Conservation (phyloP, 2,113 vertebrate genomes). For the Archocentrus centrarchus region DNA sequence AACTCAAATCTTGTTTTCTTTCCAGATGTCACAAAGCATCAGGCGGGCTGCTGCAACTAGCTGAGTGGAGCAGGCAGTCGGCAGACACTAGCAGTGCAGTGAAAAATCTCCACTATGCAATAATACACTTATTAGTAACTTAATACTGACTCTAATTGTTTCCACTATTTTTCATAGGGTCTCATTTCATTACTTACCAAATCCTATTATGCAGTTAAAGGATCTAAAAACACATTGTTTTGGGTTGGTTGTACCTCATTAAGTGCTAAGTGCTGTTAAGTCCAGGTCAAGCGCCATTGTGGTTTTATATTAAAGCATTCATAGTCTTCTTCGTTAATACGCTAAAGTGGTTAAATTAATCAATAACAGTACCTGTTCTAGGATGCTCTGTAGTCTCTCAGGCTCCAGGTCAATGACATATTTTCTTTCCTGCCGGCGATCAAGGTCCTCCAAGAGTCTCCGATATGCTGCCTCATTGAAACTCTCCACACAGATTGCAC, state of each 20-base stretch:
- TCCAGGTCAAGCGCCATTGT: background rate
- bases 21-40: conserved; percentile 59
- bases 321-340: background rate
- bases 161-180: background rate
- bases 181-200: background rate
- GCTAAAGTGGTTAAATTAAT: background rate
- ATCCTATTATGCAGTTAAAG: background rate
- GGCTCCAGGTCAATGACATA: conserved; percentile 98
- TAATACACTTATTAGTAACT: background rate
- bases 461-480: conserved; percentile 97
- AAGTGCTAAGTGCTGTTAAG: conserved; percentile 24
- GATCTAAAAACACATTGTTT: background rate
- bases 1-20: conserved; percentile 54
- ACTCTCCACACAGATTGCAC: conserved; percentile 98
- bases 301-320: background rate
- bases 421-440: conserved; percentile 96
- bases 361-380: conserved; percentile 89
- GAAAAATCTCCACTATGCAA: background rate
- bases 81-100: conserved; percentile 10
- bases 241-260: background rate
- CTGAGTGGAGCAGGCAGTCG: conserved; percentile 26
- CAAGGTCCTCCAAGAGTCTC: conserved; percentile 94
- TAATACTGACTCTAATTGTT: background rate
- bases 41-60: conserved; percentile 9
- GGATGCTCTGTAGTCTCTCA: conserved; percentile 94